Conservation (phyloP, 2,797 vertebrate species). For the Cyprinodon diabolis region DNA sequence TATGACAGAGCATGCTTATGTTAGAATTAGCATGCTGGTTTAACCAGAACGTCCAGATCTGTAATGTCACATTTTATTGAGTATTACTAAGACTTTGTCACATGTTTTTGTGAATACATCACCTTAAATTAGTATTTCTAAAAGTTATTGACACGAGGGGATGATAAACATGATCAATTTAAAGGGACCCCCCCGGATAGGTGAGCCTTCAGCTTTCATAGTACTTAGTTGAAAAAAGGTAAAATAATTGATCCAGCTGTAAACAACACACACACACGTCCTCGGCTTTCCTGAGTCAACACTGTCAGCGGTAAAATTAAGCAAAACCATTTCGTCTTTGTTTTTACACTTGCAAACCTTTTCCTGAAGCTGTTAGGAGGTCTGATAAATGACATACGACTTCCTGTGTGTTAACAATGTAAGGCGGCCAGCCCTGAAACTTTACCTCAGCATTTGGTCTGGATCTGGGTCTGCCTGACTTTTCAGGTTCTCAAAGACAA, state of each 20-base stretch:
- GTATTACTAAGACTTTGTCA: neutral
- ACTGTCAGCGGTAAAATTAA: constrained; percentile 10
- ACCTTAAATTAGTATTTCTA: neutral
- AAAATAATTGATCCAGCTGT: constrained; percentile 2
- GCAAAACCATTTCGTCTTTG: constrained; percentile 3
- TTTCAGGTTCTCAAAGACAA: neutral
- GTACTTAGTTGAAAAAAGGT: neutral
- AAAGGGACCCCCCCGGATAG: neutral
- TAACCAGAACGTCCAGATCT: neutral
- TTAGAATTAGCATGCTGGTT: neutral
- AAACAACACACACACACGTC: neutral
- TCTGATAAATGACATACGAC: constrained; percentile 18
- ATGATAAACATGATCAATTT: neutral
- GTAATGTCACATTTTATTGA: neutral
- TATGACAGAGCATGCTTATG: neutral
- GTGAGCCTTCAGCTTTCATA: neutral
- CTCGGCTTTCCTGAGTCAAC: neutral
- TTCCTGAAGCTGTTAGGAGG: constrained; percentile 18
- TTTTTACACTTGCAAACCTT: constrained; percentile 20
- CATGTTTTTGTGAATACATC: neutral
- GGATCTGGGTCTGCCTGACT: neutral
- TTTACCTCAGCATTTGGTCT: neutral
- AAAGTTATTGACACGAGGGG: neutral
- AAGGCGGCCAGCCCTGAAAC: neutral
- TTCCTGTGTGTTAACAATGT: constrained; percentile 25